phyloP scores from a whole-genome alignment of 2,113 vertebrate species.

The Cettia cetti region DNA sequence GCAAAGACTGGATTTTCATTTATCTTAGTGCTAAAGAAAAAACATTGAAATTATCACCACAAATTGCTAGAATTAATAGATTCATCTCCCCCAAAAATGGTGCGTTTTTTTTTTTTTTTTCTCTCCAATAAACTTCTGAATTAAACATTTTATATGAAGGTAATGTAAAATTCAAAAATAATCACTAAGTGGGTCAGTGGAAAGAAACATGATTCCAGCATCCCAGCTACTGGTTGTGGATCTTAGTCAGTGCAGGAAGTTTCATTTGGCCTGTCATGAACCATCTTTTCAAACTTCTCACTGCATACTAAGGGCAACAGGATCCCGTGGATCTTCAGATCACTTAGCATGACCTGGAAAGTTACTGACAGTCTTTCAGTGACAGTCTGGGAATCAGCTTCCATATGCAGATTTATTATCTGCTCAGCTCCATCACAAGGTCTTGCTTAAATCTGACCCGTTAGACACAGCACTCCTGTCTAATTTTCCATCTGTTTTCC shows the following conservation, averaged over 20 bases:
- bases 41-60: not conserved
- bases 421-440: not conserved
- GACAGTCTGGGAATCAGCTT: not conserved
- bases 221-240: not conserved
- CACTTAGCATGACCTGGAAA: not conserved
- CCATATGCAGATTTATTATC: not conserved
- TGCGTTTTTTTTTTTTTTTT: not conserved
- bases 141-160: not conserved
- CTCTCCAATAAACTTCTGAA: not conserved
- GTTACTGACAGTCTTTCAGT: not conserved
- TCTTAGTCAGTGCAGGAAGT: not conserved
- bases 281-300: slow-evolving; percentile 1
- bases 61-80: not conserved
- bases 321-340: not conserved
- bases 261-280: not conserved
- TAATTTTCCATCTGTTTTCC: not conserved
- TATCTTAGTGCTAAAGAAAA: not conserved
- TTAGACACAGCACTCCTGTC: not conserved
- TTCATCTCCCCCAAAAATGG: not conserved
- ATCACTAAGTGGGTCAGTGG: not conserved
- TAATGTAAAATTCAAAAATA: not conserved
- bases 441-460: not conserved
- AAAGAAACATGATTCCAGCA: not conserved
- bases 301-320: not conserved
- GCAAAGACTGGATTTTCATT: not conserved